Percentiles rank a stretch among this genome's conserved stretches.
phyloP scores from a whole-genome alignment of 2,113 vertebrate genomes.

The Parus major region DNA sequence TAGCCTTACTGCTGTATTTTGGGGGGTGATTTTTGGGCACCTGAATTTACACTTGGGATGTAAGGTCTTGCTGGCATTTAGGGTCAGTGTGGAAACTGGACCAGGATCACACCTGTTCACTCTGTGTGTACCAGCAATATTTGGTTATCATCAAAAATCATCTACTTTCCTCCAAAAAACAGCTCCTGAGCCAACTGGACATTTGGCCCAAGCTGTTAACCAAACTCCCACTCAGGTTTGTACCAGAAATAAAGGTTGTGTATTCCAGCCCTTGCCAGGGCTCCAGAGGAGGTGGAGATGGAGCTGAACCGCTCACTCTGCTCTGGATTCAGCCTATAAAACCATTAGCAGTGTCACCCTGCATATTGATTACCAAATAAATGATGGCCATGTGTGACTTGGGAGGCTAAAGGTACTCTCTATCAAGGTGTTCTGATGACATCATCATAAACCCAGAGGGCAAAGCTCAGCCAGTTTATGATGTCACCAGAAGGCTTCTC shows the following conservation, averaged over 20 bases:
- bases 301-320: accelerated
- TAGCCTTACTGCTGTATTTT: not conserved
- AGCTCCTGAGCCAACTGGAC: accelerated
- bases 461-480: constrained; percentile 51
- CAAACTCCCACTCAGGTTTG: not conserved
- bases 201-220: not conserved
- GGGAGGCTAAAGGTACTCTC: not conserved
- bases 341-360: not conserved
- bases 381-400: not conserved
- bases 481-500: constrained; percentile 26
- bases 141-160: not conserved
- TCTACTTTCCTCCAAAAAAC: not conserved
- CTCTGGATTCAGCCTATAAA: not conserved
- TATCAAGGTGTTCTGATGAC: constrained; percentile 13
- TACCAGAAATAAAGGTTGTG: accelerated
- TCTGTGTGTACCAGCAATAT: not conserved
- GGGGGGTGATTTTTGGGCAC: accelerated
- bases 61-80: not conserved
- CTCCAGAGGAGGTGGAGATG: not conserved
- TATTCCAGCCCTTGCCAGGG: not conserved
- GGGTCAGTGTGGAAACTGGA: not conserved
- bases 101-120: accelerated
- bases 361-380: not conserved
- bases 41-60: not conserved
- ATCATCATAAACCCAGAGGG: constrained; percentile 41